Percentiles rank a stretch among this genome's conserved stretches.
Conservation (phyloP, 2,113 vertebrate genomes). For the Cathartes aura region DNA sequence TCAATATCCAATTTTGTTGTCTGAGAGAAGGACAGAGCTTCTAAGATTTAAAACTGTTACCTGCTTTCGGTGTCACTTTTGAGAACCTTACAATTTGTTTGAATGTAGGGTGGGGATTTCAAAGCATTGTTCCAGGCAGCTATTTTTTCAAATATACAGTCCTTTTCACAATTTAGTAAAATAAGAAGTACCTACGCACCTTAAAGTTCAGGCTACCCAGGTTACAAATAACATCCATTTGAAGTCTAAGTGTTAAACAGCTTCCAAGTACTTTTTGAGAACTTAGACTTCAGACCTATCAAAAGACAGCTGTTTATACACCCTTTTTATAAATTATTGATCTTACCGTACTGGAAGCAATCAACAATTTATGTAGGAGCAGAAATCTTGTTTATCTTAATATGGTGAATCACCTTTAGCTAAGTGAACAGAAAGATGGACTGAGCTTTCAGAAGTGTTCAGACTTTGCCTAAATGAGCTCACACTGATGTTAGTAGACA, state of each 20-base stretch:
- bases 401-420: background rate
- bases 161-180: background rate
- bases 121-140: background rate
- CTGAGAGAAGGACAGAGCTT: background rate
- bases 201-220: background rate
- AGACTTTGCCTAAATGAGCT: background rate
- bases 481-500: background rate
- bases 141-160: background rate
- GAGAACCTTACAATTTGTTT: background rate
- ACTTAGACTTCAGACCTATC: background rate
- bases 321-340: background rate
- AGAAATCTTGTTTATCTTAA: background rate
- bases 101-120: background rate
- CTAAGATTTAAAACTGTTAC: background rate
- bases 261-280: background rate
- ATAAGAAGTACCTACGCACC: too few species aligned
- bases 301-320: background rate
- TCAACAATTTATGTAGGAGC: background rate
- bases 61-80: background rate
- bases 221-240: background rate
- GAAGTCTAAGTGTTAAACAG: background rate
- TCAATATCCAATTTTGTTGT: background rate
- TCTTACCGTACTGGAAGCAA: background rate
- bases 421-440: background rate
- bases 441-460: background rate